Base-by-base conservation (phyloP, 1,140 invertebrate genomes). In the Callitettix versicolor region DNA sequence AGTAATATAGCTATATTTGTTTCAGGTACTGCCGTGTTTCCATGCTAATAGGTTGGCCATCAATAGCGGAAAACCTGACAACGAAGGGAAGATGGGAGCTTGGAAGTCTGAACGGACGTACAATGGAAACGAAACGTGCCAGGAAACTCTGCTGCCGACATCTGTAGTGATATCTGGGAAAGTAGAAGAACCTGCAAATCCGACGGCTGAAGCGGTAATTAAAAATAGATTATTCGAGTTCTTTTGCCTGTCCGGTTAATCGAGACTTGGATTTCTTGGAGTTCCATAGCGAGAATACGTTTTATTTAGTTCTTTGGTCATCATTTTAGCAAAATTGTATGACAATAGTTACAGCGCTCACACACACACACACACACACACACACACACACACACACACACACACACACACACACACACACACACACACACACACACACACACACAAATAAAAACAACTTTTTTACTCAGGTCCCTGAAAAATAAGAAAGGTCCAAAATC, bases 21-120 rank as follows among this genome's bases (percentile, higher is more conserved):
- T 42, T 58, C 77, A 86, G 70, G 84, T 88, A 1, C 68, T 89
- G 48, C 85, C 86, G 1, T 88, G 84, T 70, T 87, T 86, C 58
- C 60, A 59, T 9, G 30, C 56, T 18, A 41, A 43, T 11, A 60
- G 61, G 14, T 72, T 73, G 60, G 69, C 73, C 9, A 74, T 72
- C 33, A 58, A 68, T 64, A 59, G 63, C 65, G 62, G 67, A 70
- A 57, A 69, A 68, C 14, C 70, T 68, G 41, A 71, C 69, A 61
- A 64, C 70, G 48, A 42, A n/a, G 65, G 43, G 24, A 55, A 58
- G 30, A 48, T 56, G 57, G 67, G 69, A 34, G 66, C 65, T 22
- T 69, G 69, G 54, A 62, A 66, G 3, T 79, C 79, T 1, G 82
- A 86, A 64, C 75, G 80, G 58, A 80, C 82, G 9, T 85, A 80